These are phyloP conservation scores for Porites lobata DNA, from an alignment of 92 coral and sea anemone species.

Conservation along the genomic window DNA sequence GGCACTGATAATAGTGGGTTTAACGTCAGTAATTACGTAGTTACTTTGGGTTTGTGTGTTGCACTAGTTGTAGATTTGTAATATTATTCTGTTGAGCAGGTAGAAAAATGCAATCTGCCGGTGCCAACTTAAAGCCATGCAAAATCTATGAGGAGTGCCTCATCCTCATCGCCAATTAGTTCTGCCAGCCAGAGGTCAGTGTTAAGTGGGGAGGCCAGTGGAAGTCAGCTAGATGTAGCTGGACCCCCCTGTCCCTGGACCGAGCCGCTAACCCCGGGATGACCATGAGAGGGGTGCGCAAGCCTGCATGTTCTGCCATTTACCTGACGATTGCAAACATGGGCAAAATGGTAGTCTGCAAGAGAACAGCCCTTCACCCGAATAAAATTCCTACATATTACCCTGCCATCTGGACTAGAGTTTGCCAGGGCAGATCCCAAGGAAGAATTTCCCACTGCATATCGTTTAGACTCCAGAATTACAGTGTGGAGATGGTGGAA, in stretches of 20 bases:
- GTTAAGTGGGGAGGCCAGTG: neutral
- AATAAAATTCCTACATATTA: neutral
- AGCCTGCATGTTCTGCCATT: neutral
- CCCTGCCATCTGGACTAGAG: neutral
- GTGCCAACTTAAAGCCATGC: conserved; percentile 11
- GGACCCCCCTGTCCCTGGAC: neutral
- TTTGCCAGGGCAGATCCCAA: neutral
- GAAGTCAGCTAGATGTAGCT: neutral
- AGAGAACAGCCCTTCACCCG: neutral
- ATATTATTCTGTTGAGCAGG: neutral
- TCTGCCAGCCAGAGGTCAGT: conserved; percentile 16
- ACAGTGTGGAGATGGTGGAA: neutral
- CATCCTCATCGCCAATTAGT: neutral
- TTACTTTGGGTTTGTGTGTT: neutral
- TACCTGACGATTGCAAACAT: neutral
- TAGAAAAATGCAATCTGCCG: neutral
- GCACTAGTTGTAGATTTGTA: neutral
- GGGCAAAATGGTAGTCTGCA: neutral
- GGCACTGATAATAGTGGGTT: conserved; percentile 56
- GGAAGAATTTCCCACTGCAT: neutral
- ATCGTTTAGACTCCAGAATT: neutral
- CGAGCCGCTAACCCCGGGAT: neutral
- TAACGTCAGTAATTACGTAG: conserved; percentile 26
- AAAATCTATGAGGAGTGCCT: neutral
- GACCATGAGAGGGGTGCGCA: neutral